Percentiles rank a stretch among this genome's conserved stretches.
These are phyloP conservation scores for Sycophaga agraensis DNA, from an alignment of 1,140 invertebrate species.

Conservation along the genomic window DNA sequence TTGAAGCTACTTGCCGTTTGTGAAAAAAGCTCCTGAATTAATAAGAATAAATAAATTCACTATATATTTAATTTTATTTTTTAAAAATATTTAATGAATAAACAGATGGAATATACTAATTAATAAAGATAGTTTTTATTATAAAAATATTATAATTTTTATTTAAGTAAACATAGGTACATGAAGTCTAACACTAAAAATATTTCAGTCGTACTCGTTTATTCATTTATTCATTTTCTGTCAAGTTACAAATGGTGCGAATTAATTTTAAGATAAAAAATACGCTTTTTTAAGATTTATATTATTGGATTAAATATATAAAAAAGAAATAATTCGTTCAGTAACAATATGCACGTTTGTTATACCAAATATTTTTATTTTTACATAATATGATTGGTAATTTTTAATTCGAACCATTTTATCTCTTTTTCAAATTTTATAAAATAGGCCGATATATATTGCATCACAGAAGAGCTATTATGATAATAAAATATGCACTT, in stretches of 20 bases:
- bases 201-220: constrained; percentile 7
- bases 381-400: not conserved
- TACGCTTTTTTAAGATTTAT: not conserved
- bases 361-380: not conserved
- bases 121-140: not conserved
- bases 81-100: not conserved
- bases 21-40: not conserved
- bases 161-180: constrained; percentile 11
- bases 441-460: not conserved
- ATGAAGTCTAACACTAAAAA: constrained; percentile 6
- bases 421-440: not conserved
- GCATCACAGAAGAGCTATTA: not conserved
- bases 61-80: not conserved
- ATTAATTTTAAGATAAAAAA: not conserved
- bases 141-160: constrained; percentile 17
- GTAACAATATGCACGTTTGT: not conserved
- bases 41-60: not conserved
- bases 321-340: not conserved
- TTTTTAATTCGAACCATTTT: not conserved
- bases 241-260: not conserved
- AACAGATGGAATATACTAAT: not conserved
- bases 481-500: not conserved
- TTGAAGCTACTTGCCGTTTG: not conserved
- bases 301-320: not conserved
- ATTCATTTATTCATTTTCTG: not conserved